Base-by-base conservation (phyloP, 35 echinoderm and acorn worm species). In the Hemicentrotus pulcherrimus region DNA sequence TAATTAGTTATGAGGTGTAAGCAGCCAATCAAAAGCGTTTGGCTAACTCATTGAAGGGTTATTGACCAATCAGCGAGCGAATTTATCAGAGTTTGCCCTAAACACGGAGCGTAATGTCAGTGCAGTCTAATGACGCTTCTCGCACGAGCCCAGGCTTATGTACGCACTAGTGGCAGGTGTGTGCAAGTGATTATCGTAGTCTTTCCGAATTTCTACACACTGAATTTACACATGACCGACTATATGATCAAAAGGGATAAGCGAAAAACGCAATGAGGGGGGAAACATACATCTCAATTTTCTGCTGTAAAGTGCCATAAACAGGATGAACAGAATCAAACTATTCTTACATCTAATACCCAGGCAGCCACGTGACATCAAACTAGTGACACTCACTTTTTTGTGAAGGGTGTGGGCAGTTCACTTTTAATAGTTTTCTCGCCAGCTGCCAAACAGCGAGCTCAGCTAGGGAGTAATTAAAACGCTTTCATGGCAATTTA, bases 391-490 rank as follows among this genome's bases (percentile, higher is more conserved):
- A 78, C 65, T 78, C 65, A 78, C 19, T 78, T 78, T 78, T 71
- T 78, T n/a, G 65, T 6, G 9, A 7, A 78, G 65, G 65, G 65
- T 78, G 65, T 78, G 28, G 19, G 65, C 65, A 78, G 19, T 78
- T 78, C 65, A 78, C 65, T 78, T 78, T 28, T 28, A 78, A 78
- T 78, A 78, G 65, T 78, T 78, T 28, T n/a, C 65, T 78, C 19
- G 65, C 65, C 65, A 78, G 65, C 65, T 78, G 65, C 65, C 65
- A 78, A 78, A 78, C 65, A 78, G 65, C 65, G 65, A 78, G 22
- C 65, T 55, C 15, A 15, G 50, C 11, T 55, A 55, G 50, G 50
- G 10, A 55, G 50, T 55, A 55, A 55, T 55, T 10, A 15, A 55
- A 55, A 55, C 50, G 15, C 50, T 55, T 55, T 55, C 50, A 55